Evolutionary conservation across 2,113 vertebrate species (phyloP), one percentile per base, ranked within the genome.

Genomic region (Nansenia antarctica): DNA sequence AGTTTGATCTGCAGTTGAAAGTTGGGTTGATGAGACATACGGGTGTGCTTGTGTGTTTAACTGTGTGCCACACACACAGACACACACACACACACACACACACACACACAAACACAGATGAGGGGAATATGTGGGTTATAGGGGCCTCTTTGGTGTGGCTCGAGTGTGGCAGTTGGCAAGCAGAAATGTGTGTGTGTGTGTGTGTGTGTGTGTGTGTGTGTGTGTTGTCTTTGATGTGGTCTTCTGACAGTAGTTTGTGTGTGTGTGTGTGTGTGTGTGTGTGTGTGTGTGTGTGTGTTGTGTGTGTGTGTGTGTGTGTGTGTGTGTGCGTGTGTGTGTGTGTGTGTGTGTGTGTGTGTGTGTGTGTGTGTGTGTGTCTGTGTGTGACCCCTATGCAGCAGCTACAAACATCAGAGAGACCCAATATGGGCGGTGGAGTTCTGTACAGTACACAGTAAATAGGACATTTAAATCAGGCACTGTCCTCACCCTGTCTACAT

Each of bases 271-370:
- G 31, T 69, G 68, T 37, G 30, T 39, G 32, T 34, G 45, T 6
- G 37, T 3, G 37, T 15, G 11, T 15, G 37, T n/a, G 14, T 22
- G 31, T 69, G 68, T 37, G 30, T 39, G 32, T 34, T 62, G 54
- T 59, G 34, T n/a, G 62, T 42, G 31, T 53, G 65, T 76, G 74
- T 72, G 32, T 20, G 75, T 52, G 47, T 72, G 77, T 37, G 35
- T 11, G 35, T 37, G 35, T 37, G 35, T 37, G 35, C 11, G 35
- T 37, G 35, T 37, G 35, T 37, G 35, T 37, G 35, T 47, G 42
- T 47, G 18, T 47, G 18, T n/a, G 42, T 47, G 18, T 47, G 15
- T 47, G 45, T 7, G 45, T 49, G 45, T 49, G 9, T 47, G 45
- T 12, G 45, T 12, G 45, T n/a, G n/a, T n/a, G n/a, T 47, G 45